A percentile compares a stretch with the other conserved stretches of the same genome.
Evolutionary conservation across 1,140 invertebrate species (phyloP).

Genomic region (Leguminivora glycinivorella): DNA sequence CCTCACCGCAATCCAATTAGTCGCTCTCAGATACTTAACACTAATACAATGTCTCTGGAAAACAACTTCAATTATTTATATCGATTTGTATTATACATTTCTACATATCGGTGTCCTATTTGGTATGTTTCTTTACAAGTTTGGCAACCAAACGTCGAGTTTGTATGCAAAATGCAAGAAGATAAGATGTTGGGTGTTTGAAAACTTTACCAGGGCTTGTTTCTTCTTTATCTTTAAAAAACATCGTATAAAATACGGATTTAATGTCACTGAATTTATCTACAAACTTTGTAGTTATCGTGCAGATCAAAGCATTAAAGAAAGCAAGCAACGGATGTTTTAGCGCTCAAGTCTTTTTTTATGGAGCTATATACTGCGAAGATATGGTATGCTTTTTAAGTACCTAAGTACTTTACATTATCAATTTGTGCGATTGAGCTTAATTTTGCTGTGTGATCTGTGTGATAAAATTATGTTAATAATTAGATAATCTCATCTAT

Average conservation of each 20-base stretch:
- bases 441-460: not conserved
- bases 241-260: conserved; percentile 28
- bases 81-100: not conserved
- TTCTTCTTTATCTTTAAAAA: conserved; percentile 23
- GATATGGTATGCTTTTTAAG: not conserved
- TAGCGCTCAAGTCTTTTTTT: conserved; percentile 19
- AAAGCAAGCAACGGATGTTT: conserved; percentile 25
- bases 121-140: not conserved
- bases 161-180: conserved; percentile 9
- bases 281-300: conserved; percentile 23
- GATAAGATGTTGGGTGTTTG: conserved; percentile 13
- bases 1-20: conserved; percentile 63
- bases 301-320: conserved; percentile 22
- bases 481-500: no score
- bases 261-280: conserved; percentile 25
- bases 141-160: not conserved
- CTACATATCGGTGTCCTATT: not conserved
- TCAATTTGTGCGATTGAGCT: not conserved
- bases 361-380: not conserved
- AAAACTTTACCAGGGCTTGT: conserved; percentile 6
- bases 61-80: conserved; percentile 44
- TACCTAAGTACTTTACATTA: not conserved
- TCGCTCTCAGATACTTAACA: conserved; percentile 56
- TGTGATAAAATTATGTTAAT: not conserved
- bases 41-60: conserved; percentile 48